Conservation (phyloP, 2,113 vertebrate genomes). For the Ammodramus savannarum region DNA sequence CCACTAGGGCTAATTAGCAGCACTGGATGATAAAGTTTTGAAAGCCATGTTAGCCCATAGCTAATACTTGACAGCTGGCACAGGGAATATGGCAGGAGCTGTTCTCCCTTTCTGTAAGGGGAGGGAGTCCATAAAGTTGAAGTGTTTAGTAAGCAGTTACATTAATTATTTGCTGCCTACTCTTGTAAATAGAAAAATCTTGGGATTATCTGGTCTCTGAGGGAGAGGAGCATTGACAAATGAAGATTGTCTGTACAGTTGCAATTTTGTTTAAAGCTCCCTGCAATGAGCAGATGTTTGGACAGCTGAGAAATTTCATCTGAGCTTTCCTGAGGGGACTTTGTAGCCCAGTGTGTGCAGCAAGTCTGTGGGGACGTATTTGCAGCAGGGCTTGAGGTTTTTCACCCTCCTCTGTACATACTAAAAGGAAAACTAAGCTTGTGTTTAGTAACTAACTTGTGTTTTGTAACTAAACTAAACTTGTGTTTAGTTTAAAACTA, state of each 20-base stretch:
- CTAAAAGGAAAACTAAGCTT: background rate
- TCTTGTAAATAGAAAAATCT: background rate
- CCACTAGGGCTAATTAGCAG: constrained; percentile 17
- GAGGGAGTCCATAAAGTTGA: background rate
- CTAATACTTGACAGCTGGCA: constrained; percentile 31
- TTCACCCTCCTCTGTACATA: background rate
- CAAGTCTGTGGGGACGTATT: background rate
- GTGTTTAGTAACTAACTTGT: background rate
- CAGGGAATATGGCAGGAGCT: background rate
- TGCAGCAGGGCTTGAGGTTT: background rate
- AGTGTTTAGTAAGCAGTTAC: background rate
- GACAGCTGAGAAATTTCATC: background rate
- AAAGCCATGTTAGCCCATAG: background rate
- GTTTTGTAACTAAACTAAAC: background rate
- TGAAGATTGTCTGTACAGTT: background rate
- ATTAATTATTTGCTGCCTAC: background rate
- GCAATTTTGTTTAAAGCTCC: background rate
- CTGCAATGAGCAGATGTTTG: background rate
- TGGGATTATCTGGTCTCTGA: background rate
- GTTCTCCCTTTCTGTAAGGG: background rate
- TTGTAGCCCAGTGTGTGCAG: background rate
- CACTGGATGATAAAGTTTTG: constrained; percentile 28
- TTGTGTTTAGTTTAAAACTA: background rate
- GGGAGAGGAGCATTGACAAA: background rate
- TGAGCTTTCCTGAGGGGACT: background rate